These are phyloP conservation scores for Phalacrocorax carbo DNA, from an alignment of 2,113 vertebrate species.

Conservation along the genomic window DNA sequence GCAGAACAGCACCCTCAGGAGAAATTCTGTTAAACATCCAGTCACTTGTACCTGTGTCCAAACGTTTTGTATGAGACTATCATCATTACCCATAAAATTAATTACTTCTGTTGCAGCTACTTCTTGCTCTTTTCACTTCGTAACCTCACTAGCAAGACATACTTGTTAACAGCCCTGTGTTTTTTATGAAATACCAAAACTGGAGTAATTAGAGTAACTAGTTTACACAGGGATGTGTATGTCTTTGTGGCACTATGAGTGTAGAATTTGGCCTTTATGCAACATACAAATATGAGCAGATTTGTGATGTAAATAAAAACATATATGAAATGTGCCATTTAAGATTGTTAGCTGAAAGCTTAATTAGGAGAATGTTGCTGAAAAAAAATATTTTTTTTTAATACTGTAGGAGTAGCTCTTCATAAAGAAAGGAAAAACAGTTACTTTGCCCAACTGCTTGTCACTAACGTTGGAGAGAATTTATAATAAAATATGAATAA, in stretches of 20 bases:
- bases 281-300: neutral
- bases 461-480: neutral
- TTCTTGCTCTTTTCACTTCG: neutral
- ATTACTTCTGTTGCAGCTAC: neutral
- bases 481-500: neutral
- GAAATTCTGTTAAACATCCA: neutral
- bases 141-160: neutral
- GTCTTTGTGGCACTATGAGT: neutral
- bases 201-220: neutral
- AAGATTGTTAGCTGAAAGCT: rapidly evolving
- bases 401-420: neutral
- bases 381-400: neutral
- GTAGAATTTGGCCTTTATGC: neutral
- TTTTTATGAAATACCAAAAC: neutral
- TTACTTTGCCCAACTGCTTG: neutral
- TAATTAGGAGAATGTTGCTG: neutral
- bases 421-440: neutral
- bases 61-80: neutral
- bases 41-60: neutral
- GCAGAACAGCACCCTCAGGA: neutral
- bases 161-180: neutral
- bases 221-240: rapidly evolving
- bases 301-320: neutral
- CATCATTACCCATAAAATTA: neutral
- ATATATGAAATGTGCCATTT: too few relatives aligned